Evolutionary conservation across 35 echinoderm and acorn worm genomes (phyloP).

Genomic region (Chiridota heheva): DNA sequence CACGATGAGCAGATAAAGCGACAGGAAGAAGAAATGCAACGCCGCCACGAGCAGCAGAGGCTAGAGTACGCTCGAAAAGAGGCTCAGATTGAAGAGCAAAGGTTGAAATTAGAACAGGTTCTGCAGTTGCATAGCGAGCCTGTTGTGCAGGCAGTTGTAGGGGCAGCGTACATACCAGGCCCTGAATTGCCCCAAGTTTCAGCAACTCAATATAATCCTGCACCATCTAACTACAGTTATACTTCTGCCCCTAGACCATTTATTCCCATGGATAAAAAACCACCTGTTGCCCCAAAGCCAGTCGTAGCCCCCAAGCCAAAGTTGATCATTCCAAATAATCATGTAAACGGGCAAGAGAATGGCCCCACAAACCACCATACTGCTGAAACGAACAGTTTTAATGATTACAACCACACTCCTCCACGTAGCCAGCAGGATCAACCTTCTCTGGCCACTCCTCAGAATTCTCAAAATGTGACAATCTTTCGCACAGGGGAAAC

Average conservation of each 20-base stretch:
- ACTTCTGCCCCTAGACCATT: conserved; percentile 25
- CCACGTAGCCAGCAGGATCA: neutral
- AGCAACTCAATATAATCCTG: conserved; percentile 8
- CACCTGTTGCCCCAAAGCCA: conserved; percentile 43
- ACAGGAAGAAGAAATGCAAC: conserved; percentile 83
- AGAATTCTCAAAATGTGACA: conserved; percentile 55
- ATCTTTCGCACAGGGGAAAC: conserved; percentile 77
- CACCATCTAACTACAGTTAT: neutral
- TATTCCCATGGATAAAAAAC: conserved; percentile 51
- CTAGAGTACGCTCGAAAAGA: conserved; percentile 71
- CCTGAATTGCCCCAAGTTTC: conserved; percentile 48
- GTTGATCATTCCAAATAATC: neutral
- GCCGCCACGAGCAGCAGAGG: conserved; percentile 76
- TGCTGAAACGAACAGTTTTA: neutral
- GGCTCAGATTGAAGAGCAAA: conserved; percentile 85
- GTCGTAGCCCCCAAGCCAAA: conserved; percentile 58
- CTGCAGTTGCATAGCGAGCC: conserved; percentile 41
- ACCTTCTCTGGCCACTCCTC: conserved; percentile 41
- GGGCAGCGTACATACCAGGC: conserved; percentile 64
- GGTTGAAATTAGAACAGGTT: conserved; percentile 74
- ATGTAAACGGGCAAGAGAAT: conserved; percentile 24
- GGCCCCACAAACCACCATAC: conserved; percentile 32
- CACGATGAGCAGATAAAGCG: conserved; percentile 27
- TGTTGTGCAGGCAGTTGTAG: conserved; percentile 27
- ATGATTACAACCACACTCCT: conserved; percentile 43